These are phyloP conservation scores for Zhengitettix transpicula DNA, from an alignment of 2,888 invertebrate species.

Conservation along the genomic window DNA sequence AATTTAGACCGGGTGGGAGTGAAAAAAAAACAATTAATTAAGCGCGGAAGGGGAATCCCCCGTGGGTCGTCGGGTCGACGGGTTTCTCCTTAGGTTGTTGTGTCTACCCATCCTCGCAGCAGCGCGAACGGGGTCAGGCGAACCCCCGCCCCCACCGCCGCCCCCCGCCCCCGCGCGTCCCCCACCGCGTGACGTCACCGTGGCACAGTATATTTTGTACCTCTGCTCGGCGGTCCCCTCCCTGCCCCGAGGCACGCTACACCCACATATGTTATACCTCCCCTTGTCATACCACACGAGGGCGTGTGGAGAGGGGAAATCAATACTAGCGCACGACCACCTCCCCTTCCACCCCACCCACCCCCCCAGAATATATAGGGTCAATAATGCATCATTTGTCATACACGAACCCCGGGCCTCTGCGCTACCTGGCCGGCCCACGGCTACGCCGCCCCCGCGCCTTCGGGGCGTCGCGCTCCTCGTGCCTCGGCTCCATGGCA, in stretches of 20 bases:
- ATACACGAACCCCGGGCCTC: neutral
- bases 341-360: neutral
- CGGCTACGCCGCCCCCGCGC: neutral
- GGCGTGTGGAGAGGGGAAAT: neutral
- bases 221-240: neutral
- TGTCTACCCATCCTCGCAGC: neutral
- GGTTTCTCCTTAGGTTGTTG: neutral
- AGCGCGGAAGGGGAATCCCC: neutral
- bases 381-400: too few species aligned
- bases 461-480: neutral
- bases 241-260: neutral
- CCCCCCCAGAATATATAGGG: neutral
- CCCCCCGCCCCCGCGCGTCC: neutral
- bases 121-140: constrained; percentile 1
- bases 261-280: neutral
- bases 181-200: neutral
- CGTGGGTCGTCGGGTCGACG: neutral
- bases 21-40: too few species aligned
- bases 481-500: neutral
- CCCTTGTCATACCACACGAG: neutral
- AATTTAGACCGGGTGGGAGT: too few species aligned
- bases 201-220: neutral
- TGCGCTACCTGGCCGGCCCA: neutral
- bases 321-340: neutral
- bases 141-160: neutral